Percentiles rank a stretch among this genome's conserved stretches.
These are phyloP conservation scores for Amiota mariae DNA, from an alignment of 2,888 invertebrate genomes.

Conservation along the genomic window DNA sequence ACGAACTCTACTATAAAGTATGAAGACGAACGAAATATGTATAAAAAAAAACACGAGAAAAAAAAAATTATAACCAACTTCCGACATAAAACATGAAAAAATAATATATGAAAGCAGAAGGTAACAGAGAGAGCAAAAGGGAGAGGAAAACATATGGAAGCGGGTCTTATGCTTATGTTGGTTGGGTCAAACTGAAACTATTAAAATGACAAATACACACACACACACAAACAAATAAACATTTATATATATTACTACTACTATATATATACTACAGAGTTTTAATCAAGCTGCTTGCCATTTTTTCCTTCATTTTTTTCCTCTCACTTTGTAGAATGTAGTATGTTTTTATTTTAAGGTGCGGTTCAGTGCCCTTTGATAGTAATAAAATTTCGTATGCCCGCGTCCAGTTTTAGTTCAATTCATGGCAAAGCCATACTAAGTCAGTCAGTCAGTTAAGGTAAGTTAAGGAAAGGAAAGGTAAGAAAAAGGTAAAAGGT, in stretches of 20 bases:
- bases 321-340: neutral
- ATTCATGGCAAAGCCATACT: constrained; percentile 15
- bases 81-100: constrained; percentile 61
- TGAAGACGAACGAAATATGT: constrained; percentile 50
- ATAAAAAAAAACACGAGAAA: constrained; percentile 49
- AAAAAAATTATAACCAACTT: constrained; percentile 60
- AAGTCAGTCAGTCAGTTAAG: constrained; percentile 40
- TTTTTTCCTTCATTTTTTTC: constrained; percentile 54
- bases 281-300: constrained; percentile 58
- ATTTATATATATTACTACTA: constrained; percentile 14
- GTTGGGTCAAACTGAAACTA: constrained; percentile 62
- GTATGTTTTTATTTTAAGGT: constrained; percentile 53
- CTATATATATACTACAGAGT: constrained; percentile 46
- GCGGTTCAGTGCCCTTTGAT: constrained; percentile 67
- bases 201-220: constrained; percentile 53
- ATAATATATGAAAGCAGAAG: constrained; percentile 34
- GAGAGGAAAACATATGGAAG: neutral
- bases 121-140: constrained; percentile 22
- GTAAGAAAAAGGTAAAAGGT: neutral
- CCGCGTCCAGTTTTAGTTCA: constrained; percentile 24
- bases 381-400: constrained; percentile 55
- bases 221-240: constrained; percentile 17
- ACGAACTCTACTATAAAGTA: constrained; percentile 39
- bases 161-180: neutral
- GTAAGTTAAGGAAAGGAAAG: constrained; percentile 28